Evolutionary conservation across 2,888 invertebrate genomes (phyloP), one percentile per base, ranked within the genome.

Genomic region (Plutella xylostella): DNA sequence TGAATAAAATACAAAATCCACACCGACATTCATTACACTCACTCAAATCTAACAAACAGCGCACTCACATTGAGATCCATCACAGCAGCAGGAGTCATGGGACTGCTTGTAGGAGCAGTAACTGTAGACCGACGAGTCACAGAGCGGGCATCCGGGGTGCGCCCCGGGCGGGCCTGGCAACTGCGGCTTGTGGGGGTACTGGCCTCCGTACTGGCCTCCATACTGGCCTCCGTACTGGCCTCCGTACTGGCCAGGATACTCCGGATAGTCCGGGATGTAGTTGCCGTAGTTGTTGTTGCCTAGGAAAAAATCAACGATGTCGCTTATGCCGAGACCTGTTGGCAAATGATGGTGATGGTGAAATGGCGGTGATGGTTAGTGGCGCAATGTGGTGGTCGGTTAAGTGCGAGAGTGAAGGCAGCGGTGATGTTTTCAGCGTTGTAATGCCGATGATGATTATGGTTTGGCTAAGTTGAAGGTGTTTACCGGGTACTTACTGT

Each of bases 81-180:
- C 85, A 55, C 92, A 92, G 62, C 92, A 92, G 62, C 92, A 92
- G 0, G 91, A 87, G 60, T 92, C 92, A 57, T 92, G 92, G 4
- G 89, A 80, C 46, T 92, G 79, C 70, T 91, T 92, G 48, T 90
- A 87, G 0, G 88, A 88, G 63, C 92, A 92, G 67, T 92, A 92
- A 55, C 89, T 86, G 67, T 88, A 92, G 4, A 92, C 92, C 0
- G 92, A 92, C 0, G 90, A 88, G 63, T 92, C 92, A 57, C 92
- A 92, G 21, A 89, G 65, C 0, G 92, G 92, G 55, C 92, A 92
- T n/a, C 84, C 83, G 0, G 77, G 64, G 34, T 83, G 83, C 2
- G 79, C 83, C 0, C 83, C 83, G 0, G 82, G 80, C 0, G 82
- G 80, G 1, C 82, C 82, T 0, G 65, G 60, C 4, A 64, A 54